Conservation (phyloP, 1,140 invertebrate species). For the Atta cephalotes region DNA sequence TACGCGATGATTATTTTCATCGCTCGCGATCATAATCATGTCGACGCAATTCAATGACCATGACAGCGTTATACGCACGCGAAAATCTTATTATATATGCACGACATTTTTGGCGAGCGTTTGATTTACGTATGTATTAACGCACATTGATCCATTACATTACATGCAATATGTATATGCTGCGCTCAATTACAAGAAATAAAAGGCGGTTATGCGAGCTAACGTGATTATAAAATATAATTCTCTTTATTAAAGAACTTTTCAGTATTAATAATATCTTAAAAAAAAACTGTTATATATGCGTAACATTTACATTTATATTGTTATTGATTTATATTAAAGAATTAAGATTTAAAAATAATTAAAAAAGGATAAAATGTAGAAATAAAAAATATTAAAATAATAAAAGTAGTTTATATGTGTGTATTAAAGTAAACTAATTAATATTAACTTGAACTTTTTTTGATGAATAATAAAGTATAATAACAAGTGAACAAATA, state of each 20-base stretch:
- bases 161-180: not conserved
- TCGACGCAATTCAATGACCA: slow-evolving; percentile 41
- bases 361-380: not conserved
- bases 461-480: not conserved
- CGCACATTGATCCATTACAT: not conserved
- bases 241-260: not conserved
- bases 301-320: not conserved
- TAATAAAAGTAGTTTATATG: not conserved
- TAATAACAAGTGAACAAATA: not conserved
- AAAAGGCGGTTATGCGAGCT: not conserved
- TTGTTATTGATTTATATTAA: not conserved
- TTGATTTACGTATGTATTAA: slow-evolving; percentile 56
- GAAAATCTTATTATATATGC: slow-evolving; percentile 49
- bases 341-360: slow-evolving; percentile 4
- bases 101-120: slow-evolving; percentile 51
- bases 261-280: not conserved
- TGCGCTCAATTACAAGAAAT: not conserved
- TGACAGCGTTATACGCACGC: not conserved
- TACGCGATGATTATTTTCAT: slow-evolving; percentile 39
- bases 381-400: slow-evolving; percentile 3
- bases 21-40: not conserved
- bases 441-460: not conserved
- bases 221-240: not conserved
- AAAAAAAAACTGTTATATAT: not conserved
- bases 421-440: not conserved